Base-by-base conservation (phyloP, 2,113 vertebrate genomes). In the Caranx melampygus region DNA sequence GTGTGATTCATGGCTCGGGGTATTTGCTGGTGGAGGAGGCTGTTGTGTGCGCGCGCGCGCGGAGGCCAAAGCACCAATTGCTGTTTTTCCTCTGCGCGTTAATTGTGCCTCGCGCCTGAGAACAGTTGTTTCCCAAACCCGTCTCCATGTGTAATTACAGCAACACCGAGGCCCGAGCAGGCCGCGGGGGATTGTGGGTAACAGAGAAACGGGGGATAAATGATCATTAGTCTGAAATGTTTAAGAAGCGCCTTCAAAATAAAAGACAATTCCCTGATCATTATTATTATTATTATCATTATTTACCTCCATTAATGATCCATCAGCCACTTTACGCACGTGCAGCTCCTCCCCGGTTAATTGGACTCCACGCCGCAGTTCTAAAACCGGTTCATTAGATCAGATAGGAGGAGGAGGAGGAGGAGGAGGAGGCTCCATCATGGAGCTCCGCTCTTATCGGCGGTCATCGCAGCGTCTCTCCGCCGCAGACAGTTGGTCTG, bases 101-200 rank as follows among this genome's bases (percentile, higher is more conserved):
- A 82, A 87, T 87, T 84, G 80, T 84, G 61, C 87, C 82, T 81
- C 42, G 44, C 35, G 68, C 59, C 74, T 85, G 80, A 83, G 79
- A 90, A 67, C 75, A 34, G 62, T 40, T 35, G 80, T 58, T 80
- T 78, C 82, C 82, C 76, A 78, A 63, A 74, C 11, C 59, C 80
- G 68, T 78, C 82, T 78, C 82, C 21, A 57, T 61, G 40, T 78
- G 20, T 88, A 89, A 91, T 88, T 88, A 84, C 81, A 87, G n/a
- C 42, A 75, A 65, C 80, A 72, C 66, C 64, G 20, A 6, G 74
- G 70, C 74, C 73, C 52, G 26, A 70, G 26, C 26, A 26, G 26
- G 26, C 26, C 26, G 26, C 26, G 11, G 40, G 40, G 26, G 35
- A 1, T 7, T 40, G 15, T 37, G 58, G 35, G 18, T 40, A 35